Percentiles rank a stretch among this genome's conserved stretches.
phyloP scores from a whole-genome alignment of 1,140 invertebrate species.

The Ganaspis sp. region DNA sequence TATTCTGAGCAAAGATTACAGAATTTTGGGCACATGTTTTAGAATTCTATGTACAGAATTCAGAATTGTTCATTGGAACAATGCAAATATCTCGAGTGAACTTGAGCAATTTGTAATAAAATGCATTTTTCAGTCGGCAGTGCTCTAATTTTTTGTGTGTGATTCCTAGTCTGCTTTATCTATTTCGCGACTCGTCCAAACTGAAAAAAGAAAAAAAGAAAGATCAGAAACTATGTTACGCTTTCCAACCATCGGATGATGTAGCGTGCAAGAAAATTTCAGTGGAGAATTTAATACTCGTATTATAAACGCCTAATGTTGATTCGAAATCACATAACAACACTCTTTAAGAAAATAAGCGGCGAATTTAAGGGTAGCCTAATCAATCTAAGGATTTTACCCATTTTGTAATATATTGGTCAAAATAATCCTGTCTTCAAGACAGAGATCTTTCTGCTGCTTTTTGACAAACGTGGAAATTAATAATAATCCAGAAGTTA shows the following conservation, averaged over 20 bases:
- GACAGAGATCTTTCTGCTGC: neutral
- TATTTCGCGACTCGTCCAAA: conserved; percentile 17
- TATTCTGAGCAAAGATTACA: too few relatives aligned
- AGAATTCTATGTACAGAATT: neutral
- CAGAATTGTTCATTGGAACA: neutral
- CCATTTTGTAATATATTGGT: neutral
- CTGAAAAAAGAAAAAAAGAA: neutral
- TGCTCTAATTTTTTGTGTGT: neutral
- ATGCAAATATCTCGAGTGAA: neutral
- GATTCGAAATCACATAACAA: neutral
- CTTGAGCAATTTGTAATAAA: neutral
- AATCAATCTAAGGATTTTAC: too few relatives aligned
- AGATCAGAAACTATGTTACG: neutral
- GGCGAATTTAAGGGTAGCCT: neutral
- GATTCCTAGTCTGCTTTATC: conserved; percentile 20
- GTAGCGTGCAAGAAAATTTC: neutral
- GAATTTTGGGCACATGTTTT: too few relatives aligned
- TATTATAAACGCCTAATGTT: conserved; percentile 1
- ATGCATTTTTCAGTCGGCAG: conserved; percentile 7
- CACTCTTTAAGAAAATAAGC: neutral
- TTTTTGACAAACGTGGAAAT: neutral
- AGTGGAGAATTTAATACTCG: neutral
- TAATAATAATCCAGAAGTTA: neutral
- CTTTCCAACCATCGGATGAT: neutral
- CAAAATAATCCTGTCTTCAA: conserved; percentile 9